Conservation (phyloP, 2,113 vertebrate genomes). For the Athene noctua region DNA sequence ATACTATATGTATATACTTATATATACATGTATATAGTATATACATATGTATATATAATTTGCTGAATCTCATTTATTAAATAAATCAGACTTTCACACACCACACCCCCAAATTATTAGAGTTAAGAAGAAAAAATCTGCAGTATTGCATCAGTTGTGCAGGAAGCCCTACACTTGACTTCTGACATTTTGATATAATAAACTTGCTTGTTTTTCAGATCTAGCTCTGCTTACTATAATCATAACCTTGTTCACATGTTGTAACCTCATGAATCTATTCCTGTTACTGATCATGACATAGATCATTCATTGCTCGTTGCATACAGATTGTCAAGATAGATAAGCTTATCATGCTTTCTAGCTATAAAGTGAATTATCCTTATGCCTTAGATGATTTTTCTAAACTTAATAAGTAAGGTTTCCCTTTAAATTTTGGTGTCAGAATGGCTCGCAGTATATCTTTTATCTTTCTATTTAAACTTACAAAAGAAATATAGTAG, state of each 20-base stretch:
- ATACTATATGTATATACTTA: too few relatives aligned
- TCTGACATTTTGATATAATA: neutral
- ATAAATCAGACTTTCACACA: neutral
- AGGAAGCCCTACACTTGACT: neutral
- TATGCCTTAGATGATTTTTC: neutral
- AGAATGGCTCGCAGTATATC: neutral
- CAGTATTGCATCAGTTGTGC: neutral
- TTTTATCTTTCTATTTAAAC: neutral
- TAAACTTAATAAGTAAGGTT: neutral
- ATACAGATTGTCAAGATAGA: neutral
- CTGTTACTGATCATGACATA: neutral
- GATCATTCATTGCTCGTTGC: neutral
- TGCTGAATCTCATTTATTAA: neutral
- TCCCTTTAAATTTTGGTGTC: neutral
- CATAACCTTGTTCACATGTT: neutral
- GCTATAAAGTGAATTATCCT: neutral
- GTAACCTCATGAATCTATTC: neutral
- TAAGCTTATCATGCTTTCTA: neutral
- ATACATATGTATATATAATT: neutral
- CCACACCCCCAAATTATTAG: neutral
- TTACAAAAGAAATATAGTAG: neutral
- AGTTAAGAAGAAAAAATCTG: neutral
- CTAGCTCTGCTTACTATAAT: neutral
- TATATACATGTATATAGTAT: too few relatives aligned
- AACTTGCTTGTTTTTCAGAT: neutral